Evolutionary conservation across 2,888 invertebrate genomes (phyloP).

Genomic region (Sericinus montela): DNA sequence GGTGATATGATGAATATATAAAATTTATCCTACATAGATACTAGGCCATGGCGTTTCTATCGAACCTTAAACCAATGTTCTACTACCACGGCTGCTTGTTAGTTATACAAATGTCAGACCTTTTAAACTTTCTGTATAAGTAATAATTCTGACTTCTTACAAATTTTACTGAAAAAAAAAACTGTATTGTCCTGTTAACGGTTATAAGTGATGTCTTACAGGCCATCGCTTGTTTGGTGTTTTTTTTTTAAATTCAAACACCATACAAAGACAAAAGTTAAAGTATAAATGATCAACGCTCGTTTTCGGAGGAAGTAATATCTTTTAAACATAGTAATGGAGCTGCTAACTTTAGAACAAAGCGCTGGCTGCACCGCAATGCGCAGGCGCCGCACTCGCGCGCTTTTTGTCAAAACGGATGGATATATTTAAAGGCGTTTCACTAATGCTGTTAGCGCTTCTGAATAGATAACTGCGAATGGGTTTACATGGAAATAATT

Average conservation of each 20-base stretch:
- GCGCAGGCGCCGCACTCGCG: constrained; percentile 39
- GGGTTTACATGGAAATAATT: constrained; percentile 40
- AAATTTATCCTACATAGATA: no score
- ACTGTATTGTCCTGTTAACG: no score
- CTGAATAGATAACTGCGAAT: constrained; percentile 41
- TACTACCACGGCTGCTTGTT: no score
- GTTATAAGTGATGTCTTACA: no score
- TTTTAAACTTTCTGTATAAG: no score
- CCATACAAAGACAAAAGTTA: constrained; percentile 12
- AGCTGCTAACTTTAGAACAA: constrained; percentile 18
- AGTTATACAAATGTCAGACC: no score
- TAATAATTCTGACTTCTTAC: no score
- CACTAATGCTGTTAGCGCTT: constrained; percentile 56
- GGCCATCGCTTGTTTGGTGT: no score
- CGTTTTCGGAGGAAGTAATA: constrained; percentile 25
- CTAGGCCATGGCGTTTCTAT: no score
- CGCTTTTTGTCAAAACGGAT: constrained; percentile 53
- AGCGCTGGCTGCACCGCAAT: constrained; percentile 1
- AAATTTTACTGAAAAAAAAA: no score
- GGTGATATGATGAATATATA: no score
- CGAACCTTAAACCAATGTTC: no score
- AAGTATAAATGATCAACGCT: constrained; percentile 18
- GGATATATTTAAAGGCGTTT: constrained; percentile 54
- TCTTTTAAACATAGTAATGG: constrained; percentile 13
- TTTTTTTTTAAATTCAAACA: background rate